A percentile compares a stretch with the other conserved stretches of the same genome.
Conservation (phyloP, 2,797 vertebrate species). For the Rhinella marina region DNA sequence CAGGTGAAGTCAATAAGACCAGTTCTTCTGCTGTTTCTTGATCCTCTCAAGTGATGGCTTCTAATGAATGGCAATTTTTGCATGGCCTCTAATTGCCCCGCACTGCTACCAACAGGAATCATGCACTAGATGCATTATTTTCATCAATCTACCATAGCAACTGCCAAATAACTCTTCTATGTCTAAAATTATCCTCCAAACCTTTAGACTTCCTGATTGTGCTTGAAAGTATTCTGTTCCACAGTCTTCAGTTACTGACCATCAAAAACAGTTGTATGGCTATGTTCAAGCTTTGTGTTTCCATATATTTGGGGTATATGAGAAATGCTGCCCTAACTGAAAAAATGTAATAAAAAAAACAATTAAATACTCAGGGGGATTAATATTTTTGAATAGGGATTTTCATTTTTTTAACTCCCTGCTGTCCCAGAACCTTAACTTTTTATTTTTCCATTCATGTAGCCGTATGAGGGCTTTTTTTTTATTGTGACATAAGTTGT, state of each 20-base stretch:
- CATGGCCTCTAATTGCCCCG: neutral
- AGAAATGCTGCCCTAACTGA: too few species aligned
- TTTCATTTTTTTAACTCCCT: too few species aligned
- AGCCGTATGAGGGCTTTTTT: too few species aligned
- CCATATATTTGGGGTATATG: too few species aligned
- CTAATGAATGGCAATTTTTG: conserved; percentile 13
- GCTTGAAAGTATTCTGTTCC: neutral
- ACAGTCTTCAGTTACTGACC: neutral
- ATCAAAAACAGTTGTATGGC: too few species aligned
- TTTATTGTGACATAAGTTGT: too few species aligned
- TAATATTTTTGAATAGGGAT: too few species aligned
- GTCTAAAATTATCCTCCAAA: neutral
- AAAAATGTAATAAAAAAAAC: too few species aligned
- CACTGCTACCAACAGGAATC: neutral
- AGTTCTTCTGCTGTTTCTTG: neutral
- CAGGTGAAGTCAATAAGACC: neutral
- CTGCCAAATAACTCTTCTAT: neutral
- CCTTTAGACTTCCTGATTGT: neutral
- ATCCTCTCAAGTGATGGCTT: neutral
- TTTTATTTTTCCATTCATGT: too few species aligned
- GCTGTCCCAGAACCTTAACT: too few species aligned
- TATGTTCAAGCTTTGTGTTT: too few species aligned
- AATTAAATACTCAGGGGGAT: too few species aligned
- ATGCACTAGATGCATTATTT: neutral
- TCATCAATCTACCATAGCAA: neutral